phyloP scores from a whole-genome alignment of 2,888 invertebrate genomes.

The Punctoribates punctum region DNA sequence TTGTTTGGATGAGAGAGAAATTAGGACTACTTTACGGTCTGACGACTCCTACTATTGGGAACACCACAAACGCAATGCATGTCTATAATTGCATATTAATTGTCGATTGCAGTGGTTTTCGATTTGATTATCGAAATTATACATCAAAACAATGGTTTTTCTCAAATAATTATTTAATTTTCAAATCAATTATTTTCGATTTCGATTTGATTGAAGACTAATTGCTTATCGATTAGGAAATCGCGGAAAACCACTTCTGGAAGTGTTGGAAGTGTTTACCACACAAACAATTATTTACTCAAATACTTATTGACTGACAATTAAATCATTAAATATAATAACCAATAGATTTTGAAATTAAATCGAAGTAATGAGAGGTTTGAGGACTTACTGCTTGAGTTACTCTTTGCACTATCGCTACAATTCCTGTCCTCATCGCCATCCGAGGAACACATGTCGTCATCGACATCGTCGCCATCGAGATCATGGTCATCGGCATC shows the following conservation, averaged over 20 bases:
- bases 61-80: background rate
- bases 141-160: background rate
- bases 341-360: background rate
- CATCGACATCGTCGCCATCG: conserved; percentile 29
- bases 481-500: conserved; percentile 23
- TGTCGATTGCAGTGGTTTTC: background rate
- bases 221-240: background rate
- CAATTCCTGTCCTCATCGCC: conserved; percentile 32
- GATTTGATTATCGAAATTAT: background rate
- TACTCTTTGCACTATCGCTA: conserved; percentile 28
- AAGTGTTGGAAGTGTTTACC: background rate
- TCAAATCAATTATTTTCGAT: background rate
- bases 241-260: background rate
- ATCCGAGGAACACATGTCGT: conserved; percentile 27
- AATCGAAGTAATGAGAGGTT: background rate
- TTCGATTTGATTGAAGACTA: background rate
- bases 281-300: background rate
- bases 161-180: conserved; percentile 10
- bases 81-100: conserved; percentile 21
- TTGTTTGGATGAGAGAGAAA: conserved; percentile 24
- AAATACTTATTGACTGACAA: background rate
- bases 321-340: background rate
- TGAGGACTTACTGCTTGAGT: conserved; percentile 29
- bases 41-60: background rate
- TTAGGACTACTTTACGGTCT: conserved; percentile 28